Evolutionary conservation across 2,888 invertebrate species (phyloP).

Genomic region (Linnaemya vulpina): DNA sequence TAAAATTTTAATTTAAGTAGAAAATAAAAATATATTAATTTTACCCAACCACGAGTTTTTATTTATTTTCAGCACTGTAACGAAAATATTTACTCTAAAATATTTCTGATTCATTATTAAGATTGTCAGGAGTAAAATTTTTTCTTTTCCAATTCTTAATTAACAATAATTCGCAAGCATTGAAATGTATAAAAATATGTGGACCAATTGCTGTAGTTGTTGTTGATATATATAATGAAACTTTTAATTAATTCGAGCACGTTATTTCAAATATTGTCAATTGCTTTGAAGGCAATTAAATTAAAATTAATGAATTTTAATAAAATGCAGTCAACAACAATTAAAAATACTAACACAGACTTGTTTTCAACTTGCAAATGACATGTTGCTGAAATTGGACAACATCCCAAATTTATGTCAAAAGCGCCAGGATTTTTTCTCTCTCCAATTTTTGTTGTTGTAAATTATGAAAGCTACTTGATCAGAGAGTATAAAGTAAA

Average conservation of each 20-base stretch:
- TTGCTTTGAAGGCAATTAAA: constrained; percentile 48
- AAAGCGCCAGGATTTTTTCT: constrained; percentile 21
- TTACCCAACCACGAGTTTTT: neutral
- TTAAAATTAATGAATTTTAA: constrained; percentile 59
- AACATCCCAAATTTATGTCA: neutral
- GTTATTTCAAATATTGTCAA: constrained; percentile 43
- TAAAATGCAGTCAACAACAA: constrained; percentile 38
- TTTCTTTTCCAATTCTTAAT: constrained; percentile 27
- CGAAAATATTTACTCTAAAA: constrained; percentile 25
- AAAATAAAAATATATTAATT: neutral
- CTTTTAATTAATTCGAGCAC: constrained; percentile 57
- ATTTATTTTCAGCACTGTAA: constrained; percentile 13
- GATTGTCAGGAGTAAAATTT: constrained; percentile 19
- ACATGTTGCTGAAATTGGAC: too few species aligned
- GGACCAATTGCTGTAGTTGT: constrained; percentile 13
- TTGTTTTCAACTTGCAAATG: neutral
- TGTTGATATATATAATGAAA: constrained; percentile 15
- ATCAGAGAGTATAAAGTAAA: constrained; percentile 10
- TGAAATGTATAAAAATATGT: constrained; percentile 8
- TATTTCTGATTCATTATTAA: constrained; percentile 37
- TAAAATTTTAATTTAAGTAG: neutral
- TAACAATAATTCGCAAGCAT: constrained; percentile 42
- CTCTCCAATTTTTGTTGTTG: neutral
- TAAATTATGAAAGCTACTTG: constrained; percentile 14
- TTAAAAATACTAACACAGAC: constrained; percentile 25